Evolutionary conservation across 2,888 invertebrate genomes (phyloP), one percentile per base, ranked within the genome.

Genomic region (Mesorhabditis sp.): DNA sequence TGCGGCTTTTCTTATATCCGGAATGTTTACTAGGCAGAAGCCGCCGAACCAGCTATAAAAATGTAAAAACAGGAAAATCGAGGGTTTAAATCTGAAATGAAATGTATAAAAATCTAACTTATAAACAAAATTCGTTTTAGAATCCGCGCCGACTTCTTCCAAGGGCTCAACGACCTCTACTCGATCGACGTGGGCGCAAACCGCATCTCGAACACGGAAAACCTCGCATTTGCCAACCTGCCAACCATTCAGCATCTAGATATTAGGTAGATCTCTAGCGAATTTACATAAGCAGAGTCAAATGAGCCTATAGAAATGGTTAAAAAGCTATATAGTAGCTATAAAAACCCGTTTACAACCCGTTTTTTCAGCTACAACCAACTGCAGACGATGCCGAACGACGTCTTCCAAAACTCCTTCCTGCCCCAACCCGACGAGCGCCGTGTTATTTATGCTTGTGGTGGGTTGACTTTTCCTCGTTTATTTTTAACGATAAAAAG

Each of bases 121-220:
- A 28, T 28, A 28, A 28, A 28, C 28, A 28, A 28, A 28, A 28
- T 28, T 28, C 61, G 58, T 74, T 81, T 64, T 73, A 86, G 86
- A 71, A 76, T 86, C 45, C 82, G 82, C n/a, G 75, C 77, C 6
- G 82, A 82, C 69, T 82, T 83, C 78, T 86, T 86, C 79, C 79
- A 80, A 72, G 82, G 83, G 13, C 76, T 86, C 65, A 76, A 76
- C 65, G 78, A 83, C 66, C 76, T 86, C 50, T 83, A 86, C 70
- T 84, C 85, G 43, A 76, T 86, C 69, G 86, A 86, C 72, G 74
- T 86, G 45, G 80, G 82, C 70, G 84, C 83, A 67, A 86, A 86
- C 72, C 74, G 81, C 67, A 74, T 86, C 67, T 78, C 77, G 63
- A 76, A 74, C 58, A 83, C 85, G 42, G 84, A 86, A 70, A 73